Evolutionary conservation across 1,140 invertebrate species (phyloP).

Genomic region (Drosophila ficusphila): DNA sequence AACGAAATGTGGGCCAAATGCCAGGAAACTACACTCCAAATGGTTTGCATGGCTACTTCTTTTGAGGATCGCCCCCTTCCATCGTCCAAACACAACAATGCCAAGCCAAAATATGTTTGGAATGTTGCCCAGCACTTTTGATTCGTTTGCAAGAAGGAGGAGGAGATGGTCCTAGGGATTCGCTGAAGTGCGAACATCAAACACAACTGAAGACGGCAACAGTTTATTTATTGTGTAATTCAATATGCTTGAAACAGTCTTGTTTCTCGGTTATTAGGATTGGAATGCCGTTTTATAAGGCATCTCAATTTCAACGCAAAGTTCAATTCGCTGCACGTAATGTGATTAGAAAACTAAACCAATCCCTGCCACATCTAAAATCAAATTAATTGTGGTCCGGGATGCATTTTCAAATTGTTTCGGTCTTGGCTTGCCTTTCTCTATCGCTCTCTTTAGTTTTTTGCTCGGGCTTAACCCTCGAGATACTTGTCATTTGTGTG

Average conservation of each 20-base stretch:
- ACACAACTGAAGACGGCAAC: slow-evolving; percentile 42
- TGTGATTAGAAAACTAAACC: slow-evolving; percentile 29
- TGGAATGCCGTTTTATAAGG: slow-evolving; percentile 1
- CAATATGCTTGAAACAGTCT: neutral
- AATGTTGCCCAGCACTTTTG: slow-evolving; percentile 43
- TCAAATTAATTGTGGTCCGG: slow-evolving; percentile 31
- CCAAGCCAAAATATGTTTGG: slow-evolving; percentile 20
- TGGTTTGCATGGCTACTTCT: neutral
- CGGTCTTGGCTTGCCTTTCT: neutral
- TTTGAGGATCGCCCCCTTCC: neutral
- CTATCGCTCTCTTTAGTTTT: neutral
- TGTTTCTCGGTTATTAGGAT: neutral
- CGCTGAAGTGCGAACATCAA: slow-evolving; percentile 57
- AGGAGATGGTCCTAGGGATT: neutral
- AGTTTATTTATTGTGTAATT: slow-evolving; percentile 41
- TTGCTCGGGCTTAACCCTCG: neutral
- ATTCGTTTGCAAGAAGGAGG: neutral
- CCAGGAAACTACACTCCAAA: slow-evolving; percentile 12
- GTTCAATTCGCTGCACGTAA: slow-evolving; percentile 26
- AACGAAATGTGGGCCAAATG: slow-evolving; percentile 34
- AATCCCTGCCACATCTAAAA: slow-evolving; percentile 14
- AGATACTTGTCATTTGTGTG: slow-evolving; percentile 69
- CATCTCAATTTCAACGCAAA: slow-evolving; percentile 12
- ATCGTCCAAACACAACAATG: slow-evolving; percentile 7
- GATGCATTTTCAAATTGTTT: slow-evolving; percentile 37